These are phyloP conservation scores for Hyalella azteca DNA, from an alignment of 2,888 invertebrate species.

Conservation along the genomic window DNA sequence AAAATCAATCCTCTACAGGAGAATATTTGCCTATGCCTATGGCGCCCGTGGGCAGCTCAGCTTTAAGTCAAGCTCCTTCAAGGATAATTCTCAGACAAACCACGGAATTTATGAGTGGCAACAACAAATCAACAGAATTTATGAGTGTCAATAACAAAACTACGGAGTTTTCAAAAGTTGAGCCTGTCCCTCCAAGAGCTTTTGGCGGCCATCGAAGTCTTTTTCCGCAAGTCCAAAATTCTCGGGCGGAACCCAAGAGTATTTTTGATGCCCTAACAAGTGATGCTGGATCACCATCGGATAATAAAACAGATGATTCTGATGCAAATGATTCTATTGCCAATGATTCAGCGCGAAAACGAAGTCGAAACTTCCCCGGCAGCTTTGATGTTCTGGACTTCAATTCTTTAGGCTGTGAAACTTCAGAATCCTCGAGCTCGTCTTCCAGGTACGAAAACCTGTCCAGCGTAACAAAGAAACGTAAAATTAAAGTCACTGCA, in stretches of 20 bases:
- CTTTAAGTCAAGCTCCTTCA: background rate
- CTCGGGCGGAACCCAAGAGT: background rate
- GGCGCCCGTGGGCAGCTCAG: background rate
- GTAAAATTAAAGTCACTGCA: background rate
- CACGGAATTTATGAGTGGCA: background rate
- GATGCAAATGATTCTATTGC: no score
- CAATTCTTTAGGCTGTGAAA: background rate
- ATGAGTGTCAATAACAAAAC: no score
- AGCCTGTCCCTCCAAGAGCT: background rate
- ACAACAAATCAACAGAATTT: background rate
- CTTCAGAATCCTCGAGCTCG: background rate
- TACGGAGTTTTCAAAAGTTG: no score
- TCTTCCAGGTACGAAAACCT: background rate
- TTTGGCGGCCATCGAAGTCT: background rate
- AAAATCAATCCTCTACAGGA: background rate
- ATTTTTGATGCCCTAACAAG: background rate
- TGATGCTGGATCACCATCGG: no score
- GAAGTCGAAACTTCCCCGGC: background rate
- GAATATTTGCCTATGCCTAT: background rate
- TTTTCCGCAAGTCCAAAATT: background rate
- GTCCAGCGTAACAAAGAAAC: background rate
- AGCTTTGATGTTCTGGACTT: background rate
- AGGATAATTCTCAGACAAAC: background rate
- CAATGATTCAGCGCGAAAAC: no score
- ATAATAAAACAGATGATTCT: background rate